These are phyloP conservation scores for Nicator chloris DNA, from an alignment of 2,113 vertebrate species.

Conservation along the genomic window DNA sequence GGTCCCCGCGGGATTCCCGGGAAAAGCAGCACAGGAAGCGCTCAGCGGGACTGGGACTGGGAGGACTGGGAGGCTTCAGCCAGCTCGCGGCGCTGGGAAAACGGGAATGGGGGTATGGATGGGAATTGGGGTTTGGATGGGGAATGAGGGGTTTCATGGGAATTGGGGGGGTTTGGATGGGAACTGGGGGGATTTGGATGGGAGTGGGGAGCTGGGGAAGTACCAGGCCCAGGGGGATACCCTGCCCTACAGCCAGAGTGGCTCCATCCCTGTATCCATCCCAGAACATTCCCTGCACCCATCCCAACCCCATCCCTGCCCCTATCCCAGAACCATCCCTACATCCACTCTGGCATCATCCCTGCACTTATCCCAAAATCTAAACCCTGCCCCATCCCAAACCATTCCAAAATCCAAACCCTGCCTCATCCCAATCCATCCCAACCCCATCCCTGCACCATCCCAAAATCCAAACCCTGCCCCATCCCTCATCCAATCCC, in stretches of 20 bases:
- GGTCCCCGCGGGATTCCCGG: conserved; percentile 26
- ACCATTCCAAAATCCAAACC: too few relatives aligned
- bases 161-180: neutral
- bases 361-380: neutral
- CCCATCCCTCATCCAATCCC: neutral
- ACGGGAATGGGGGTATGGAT: neutral
- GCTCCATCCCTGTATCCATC: neutral
- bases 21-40: conserved; percentile 66
- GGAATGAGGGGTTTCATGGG: too few relatives aligned
- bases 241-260: neutral
- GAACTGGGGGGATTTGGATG: neutral
- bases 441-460: too few relatives aligned
- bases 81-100: conserved; percentile 80
- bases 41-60: neutral
- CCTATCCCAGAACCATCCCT: neutral
- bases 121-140: neutral
- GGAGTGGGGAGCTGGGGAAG: neutral
- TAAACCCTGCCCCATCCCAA: neutral
- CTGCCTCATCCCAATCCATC: too few relatives aligned
- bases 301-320: neutral
- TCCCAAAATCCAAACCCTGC: neutral
- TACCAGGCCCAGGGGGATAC: neutral
- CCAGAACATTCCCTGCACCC: neutral
- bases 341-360: neutral
- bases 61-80: conserved; percentile 77